A percentile compares a stretch with the other conserved stretches of the same genome.
Evolutionary conservation across 2,888 invertebrate species (phyloP).

Genomic region (Gisinianus flammeolus): DNA sequence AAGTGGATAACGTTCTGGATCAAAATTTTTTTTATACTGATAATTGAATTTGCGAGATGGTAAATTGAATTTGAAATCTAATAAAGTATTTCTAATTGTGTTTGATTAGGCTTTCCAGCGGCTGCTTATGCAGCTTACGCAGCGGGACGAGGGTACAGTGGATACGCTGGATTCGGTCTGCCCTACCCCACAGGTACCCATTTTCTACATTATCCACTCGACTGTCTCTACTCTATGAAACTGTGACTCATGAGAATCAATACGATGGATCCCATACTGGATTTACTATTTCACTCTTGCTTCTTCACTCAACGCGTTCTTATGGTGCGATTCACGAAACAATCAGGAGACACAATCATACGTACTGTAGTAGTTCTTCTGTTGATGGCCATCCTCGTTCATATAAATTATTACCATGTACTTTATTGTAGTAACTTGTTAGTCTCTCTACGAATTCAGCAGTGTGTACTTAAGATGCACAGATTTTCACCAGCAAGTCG

Average conservation of each 20-base stretch:
- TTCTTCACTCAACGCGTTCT: constrained; percentile 36
- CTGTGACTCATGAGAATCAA: constrained; percentile 53
- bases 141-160: constrained; percentile 95
- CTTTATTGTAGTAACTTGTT: not conserved
- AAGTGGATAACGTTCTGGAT: not conserved
- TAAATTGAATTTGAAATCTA: not conserved
- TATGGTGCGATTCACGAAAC: constrained; percentile 26
- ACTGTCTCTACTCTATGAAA: constrained; percentile 60
- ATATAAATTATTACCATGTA: not conserved
- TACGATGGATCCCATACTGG: constrained; percentile 20
- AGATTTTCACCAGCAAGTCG: no score
- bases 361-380: constrained; percentile 21
- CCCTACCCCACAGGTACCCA: constrained; percentile 97
- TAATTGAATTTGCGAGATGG: not conserved
- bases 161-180: constrained; percentile 97
- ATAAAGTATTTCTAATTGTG: constrained; percentile 26
- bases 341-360: constrained; percentile 32
- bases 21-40: no score
- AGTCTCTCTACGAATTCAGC: no score
- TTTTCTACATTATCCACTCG: constrained; percentile 61
- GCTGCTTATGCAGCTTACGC: constrained; percentile 95
- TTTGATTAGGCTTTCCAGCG: constrained; percentile 84
- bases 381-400: constrained; percentile 6
- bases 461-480: no score
- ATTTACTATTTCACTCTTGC: constrained; percentile 36